phyloP scores from a whole-genome alignment of 2,113 vertebrate species.

The Festucalex cinctus region DNA sequence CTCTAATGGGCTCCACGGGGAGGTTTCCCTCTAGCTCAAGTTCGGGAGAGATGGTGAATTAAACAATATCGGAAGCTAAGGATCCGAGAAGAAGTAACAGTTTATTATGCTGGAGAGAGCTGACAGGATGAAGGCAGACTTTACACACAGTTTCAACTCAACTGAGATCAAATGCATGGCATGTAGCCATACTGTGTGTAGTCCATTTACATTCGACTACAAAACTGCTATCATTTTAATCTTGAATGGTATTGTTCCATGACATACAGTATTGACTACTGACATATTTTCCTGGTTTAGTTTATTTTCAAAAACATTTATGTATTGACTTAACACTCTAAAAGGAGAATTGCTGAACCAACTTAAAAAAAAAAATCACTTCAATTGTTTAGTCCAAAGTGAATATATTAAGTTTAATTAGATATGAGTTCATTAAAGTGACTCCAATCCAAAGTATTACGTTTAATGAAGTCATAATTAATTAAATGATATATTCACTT shows the following conservation, averaged over 20 bases:
- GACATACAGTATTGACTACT: not conserved
- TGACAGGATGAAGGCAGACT: slow-evolving; percentile 24
- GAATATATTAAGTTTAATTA: too few relatives aligned
- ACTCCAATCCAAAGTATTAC: too few relatives aligned
- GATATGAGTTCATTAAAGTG: too few relatives aligned
- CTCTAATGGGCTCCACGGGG: slow-evolving; percentile 19
- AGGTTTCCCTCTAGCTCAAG: slow-evolving; percentile 23
- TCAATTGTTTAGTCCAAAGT: too few relatives aligned
- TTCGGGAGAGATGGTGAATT: not conserved
- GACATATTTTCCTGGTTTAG: not conserved
- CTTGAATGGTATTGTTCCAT: not conserved
- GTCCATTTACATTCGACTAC: slow-evolving; percentile 10
- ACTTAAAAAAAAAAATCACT: too few relatives aligned
- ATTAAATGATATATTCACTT: too few relatives aligned
- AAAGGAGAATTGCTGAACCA: too few relatives aligned
- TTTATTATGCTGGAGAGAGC: slow-evolving; percentile 35
- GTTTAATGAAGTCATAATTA: too few relatives aligned
- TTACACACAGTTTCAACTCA: slow-evolving; percentile 24
- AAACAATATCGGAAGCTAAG: not conserved
- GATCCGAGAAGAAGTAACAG: slow-evolving; percentile 7
- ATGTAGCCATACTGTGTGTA: not conserved
- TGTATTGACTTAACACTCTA: too few relatives aligned
- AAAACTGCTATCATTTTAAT: slow-evolving; percentile 4
- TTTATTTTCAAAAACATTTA: not conserved
- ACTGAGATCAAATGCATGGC: slow-evolving; percentile 9